Percentiles rank a stretch among this genome's conserved stretches.
Evolutionary conservation across 2,797 vertebrate genomes (phyloP).

Genomic region (Chaunax sp.): DNA sequence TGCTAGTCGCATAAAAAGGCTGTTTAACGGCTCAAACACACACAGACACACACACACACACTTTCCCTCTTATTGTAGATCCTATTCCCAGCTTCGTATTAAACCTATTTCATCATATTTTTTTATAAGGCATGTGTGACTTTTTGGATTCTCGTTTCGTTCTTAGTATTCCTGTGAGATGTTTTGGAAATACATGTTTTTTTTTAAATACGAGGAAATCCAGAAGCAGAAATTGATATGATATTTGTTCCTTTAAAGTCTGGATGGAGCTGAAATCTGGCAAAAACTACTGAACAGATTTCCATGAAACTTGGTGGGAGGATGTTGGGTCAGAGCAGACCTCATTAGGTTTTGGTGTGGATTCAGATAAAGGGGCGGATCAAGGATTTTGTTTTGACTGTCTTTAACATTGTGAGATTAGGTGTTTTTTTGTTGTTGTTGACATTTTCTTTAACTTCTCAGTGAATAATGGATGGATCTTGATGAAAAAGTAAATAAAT

Average conservation of each 20-base stretch:
- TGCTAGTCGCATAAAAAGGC: conserved; percentile 47
- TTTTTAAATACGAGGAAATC: conserved; percentile 6
- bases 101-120: background rate
- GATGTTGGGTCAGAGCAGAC: too few species aligned
- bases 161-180: background rate
- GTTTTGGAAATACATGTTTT: conserved; percentile 9
- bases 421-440: too few species aligned
- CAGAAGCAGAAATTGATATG: background rate
- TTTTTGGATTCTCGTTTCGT: conserved; percentile 10
- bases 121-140: background rate
- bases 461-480: too few species aligned
- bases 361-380: too few species aligned
- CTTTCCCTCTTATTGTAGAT: background rate
- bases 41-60: conserved; percentile 8
- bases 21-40: conserved; percentile 42
- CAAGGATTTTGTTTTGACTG: background rate
- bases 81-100: background rate
- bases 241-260: conserved; percentile 16
- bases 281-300: too few species aligned
- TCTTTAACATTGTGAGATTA: background rate
- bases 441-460: too few species aligned
- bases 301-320: too few species aligned
- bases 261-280: conserved; percentile 5
- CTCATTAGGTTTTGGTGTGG: too few species aligned
- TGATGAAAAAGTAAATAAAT: too few species aligned